Evolutionary conservation across 2,113 vertebrate species (phyloP), one percentile per base, ranked within the genome.

Genomic region (Pelvicachromis taeniatus): DNA sequence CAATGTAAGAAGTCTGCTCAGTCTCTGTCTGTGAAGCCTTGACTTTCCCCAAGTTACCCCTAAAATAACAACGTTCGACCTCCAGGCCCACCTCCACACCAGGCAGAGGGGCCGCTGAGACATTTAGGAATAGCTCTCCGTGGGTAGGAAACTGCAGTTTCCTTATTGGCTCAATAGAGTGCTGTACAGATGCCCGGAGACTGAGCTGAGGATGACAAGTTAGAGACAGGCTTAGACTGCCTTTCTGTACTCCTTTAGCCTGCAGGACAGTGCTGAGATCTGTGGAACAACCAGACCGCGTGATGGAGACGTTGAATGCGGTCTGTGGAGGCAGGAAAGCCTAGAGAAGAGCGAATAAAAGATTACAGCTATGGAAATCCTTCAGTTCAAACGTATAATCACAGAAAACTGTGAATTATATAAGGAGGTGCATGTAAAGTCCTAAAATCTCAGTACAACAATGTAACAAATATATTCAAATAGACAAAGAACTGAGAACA

Each of bases 31-130:
- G 93, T 19, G 42, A 81, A 75, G 78, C 75, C 23, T 80, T 21
- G 1, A 40, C 85, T 42, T 94, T 63, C 26, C 93, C 93, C 23
- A 95, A 84, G 33, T 73, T 85, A 6, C 92, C 93, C n/a, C 80
- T 95, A 45, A 97, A 73, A 82, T 81, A 73, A 82, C 97, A 97
- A 17, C 26, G 82, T 26, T 97, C 97, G 79, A 97, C 48, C 23
- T 94, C 89, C 78, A 97, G 5, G 11, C 17, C 83, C 13, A 96
- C 11, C 19, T 89, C 87, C 11, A 93, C 83, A 4, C 50, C 87
- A 35, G 81, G 94, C 17, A 17, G 78, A 29, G 85, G 70, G 31
- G 81, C 84, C 26, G 65, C 73, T 5, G 56, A 77, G 4, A 92
- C 31, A 35, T 86, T 93, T 10, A 96, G 26, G 12, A 73, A 88